phyloP scores from a whole-genome alignment of 92 coral and sea anemone genomes.

The Palythoa heliodiscus region DNA sequence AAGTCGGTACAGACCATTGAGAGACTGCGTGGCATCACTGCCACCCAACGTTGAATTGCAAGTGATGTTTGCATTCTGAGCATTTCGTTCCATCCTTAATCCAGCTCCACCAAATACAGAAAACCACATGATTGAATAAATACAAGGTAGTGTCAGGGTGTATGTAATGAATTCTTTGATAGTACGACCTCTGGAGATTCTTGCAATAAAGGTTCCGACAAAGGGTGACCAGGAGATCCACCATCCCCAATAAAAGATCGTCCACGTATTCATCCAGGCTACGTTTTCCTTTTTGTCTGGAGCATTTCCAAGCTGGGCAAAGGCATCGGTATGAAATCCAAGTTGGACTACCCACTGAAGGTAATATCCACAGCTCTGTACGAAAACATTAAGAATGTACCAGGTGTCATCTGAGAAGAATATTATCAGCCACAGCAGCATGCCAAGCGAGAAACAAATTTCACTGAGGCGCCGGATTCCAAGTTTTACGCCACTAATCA shows the following conservation, averaged over 20 bases:
- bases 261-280: constrained; percentile 57
- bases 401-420: constrained; percentile 51
- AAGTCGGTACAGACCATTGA: constrained; percentile 65
- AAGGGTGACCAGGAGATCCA: constrained; percentile 69
- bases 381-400: constrained; percentile 49
- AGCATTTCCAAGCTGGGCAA: constrained; percentile 56
- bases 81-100: constrained; percentile 56
- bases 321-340: constrained; percentile 59
- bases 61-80: constrained; percentile 22
- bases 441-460: constrained; percentile 49
- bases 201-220: constrained; percentile 92
- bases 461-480: constrained; percentile 59
- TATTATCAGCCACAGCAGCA: constrained; percentile 43
- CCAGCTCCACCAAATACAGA: constrained; percentile 58
- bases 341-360: constrained; percentile 49
- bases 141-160: constrained; percentile 48
- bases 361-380: constrained; percentile 52
- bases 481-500: constrained; percentile 44
- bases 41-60: constrained; percentile 30
- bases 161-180: constrained; percentile 60
- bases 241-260: constrained; percentile 60
- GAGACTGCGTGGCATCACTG: constrained; percentile 48
- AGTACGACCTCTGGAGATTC: constrained; percentile 87
- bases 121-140: constrained; percentile 53
- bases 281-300: constrained; percentile 45